Evolutionary conservation across 1,140 invertebrate genomes (phyloP).

Genomic region (Meloidogyne chitwoodi): DNA sequence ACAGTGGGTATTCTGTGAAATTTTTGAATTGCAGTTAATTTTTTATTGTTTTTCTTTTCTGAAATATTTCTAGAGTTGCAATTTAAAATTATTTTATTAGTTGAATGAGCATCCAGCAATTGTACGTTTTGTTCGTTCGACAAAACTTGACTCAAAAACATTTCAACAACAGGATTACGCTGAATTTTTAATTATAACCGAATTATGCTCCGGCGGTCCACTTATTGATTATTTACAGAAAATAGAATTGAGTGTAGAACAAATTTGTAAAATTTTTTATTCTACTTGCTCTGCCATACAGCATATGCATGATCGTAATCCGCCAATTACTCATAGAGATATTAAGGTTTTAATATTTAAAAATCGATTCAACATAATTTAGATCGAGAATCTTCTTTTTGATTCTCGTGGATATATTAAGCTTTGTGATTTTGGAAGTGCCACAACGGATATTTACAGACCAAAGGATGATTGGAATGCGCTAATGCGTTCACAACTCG

Average conservation of each 20-base stretch:
- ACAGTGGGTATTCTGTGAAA: too few relatives aligned
- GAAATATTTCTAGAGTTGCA: too few relatives aligned
- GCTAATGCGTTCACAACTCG: conserved; percentile 80
- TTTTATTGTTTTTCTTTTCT: too few relatives aligned
- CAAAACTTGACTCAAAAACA: neutral
- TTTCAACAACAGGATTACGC: conserved; percentile 1
- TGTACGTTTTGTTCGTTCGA: conserved; percentile 35
- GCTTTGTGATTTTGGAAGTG: conserved; percentile 96
- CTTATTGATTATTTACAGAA: conserved; percentile 46
- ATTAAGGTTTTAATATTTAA: conserved; percentile 71
- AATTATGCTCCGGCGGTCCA: conserved; percentile 54
- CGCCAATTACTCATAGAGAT: conserved; percentile 86
- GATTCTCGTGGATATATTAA: conserved; percentile 79
- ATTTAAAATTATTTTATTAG: too few relatives aligned
- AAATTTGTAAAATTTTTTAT: conserved; percentile 81
- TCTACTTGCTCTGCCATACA: conserved; percentile 82
- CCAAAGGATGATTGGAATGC: conserved; percentile 86
- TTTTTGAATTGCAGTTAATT: too few relatives aligned
- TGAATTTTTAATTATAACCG: conserved; percentile 52
- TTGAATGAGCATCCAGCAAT: conserved; percentile 52
- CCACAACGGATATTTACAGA: conserved; percentile 76
- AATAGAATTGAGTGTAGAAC: conserved; percentile 34
- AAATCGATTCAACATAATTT: neutral
- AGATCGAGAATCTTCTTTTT: conserved; percentile 73
- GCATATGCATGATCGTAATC: conserved; percentile 83